Evolutionary conservation across 2,888 invertebrate genomes (phyloP), one percentile per base, ranked within the genome.

Genomic region (Aphodius sticticus): DNA sequence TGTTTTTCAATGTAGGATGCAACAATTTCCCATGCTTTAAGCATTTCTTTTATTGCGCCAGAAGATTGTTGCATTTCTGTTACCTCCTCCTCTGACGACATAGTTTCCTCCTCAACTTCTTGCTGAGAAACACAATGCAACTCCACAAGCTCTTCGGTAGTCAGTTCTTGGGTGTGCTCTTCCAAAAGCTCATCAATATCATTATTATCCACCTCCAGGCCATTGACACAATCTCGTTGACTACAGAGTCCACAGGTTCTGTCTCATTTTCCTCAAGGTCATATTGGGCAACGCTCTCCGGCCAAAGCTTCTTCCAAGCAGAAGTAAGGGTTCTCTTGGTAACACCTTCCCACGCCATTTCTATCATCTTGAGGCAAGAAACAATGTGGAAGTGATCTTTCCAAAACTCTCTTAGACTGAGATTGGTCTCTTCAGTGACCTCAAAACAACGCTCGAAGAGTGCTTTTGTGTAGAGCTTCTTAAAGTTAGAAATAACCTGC

Each of bases 401-500:
- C 83, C 84, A 85, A 76, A 84, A 86, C 26, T 86, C 79, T 79
- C 78, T 69, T 38, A 86, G 81, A 71, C 81, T 85, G 36, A 85
- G 77, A 76, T 83, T 79, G 69, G 82, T 81, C 16, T 77, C 77
- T 53, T 82, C 69, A 36, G 82, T 84, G 69, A 80, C 81, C 36
- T 83, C 81, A 78, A 83, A 86, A 78, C 82, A 86, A 15, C 38
- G 75, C 76, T 79, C 76, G 26, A 77, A 71, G 82, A 7, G 84
- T 86, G 14, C 77, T 72, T 37, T 82, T 37, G 81, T 85, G 81
- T 85, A 83, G 36, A 85, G 81, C 72, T 84, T 85, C 81, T 85
- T 85, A 78, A 85, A 83, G 70, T 84, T 85, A 12, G 81, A 81
- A 80, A 84, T 82, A 9, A 84, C 84, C 78, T 86, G 81, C 79